A percentile compares a stretch with the other conserved stretches of the same genome.
phyloP scores from a whole-genome alignment of 1,140 invertebrate genomes.

The Nebria ingens region DNA sequence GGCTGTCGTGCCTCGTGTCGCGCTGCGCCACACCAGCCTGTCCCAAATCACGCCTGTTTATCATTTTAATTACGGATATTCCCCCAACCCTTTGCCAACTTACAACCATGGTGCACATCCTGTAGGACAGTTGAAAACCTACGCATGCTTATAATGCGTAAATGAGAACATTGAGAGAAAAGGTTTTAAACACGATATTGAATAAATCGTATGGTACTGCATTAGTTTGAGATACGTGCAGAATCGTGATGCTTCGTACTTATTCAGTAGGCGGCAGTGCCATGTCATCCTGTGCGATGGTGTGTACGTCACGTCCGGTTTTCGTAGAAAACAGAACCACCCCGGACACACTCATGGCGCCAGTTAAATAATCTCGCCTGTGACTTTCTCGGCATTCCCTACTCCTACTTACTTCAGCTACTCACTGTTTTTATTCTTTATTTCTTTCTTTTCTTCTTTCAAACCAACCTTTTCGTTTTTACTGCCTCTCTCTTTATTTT shows the following conservation, averaged over 20 bases:
- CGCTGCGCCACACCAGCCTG: too few species aligned
- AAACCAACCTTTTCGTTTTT: neutral
- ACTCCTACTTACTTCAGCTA: neutral
- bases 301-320: neutral
- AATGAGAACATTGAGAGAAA: neutral
- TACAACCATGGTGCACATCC: neutral
- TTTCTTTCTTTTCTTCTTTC: neutral
- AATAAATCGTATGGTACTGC: neutral
- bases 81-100: neutral
- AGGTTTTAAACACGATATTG: neutral
- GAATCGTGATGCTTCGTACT: neutral
- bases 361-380: slow-evolving; percentile 2
- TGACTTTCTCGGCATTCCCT: neutral
- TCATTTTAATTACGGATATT: neutral
- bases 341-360: slow-evolving; percentile 1
- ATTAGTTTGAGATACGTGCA: neutral
- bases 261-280: neutral
- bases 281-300: neutral
- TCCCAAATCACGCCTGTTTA: neutral
- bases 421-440: neutral
- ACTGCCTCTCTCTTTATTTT: neutral
- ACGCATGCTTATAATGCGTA: too few species aligned
- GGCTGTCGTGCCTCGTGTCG: too few species aligned
- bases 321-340: neutral
- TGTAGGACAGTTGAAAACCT: too few species aligned